These are phyloP conservation scores for Dipodomys merriami DNA, from an alignment of 2,113 vertebrate genomes.

Conservation along the genomic window DNA sequence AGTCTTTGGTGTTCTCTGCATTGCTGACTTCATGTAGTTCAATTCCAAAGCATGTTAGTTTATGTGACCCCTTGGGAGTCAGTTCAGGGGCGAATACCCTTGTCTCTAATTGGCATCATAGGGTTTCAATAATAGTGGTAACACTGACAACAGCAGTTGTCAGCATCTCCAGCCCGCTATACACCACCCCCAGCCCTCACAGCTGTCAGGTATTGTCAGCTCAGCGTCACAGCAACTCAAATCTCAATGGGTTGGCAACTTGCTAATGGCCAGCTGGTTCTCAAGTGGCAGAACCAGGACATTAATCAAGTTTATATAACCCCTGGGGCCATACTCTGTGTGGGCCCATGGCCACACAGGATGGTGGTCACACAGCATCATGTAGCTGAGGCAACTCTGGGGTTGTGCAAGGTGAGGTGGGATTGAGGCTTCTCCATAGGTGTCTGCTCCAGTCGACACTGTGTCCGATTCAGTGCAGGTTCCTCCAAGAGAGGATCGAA, in stretches of 20 bases:
- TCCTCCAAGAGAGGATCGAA: not conserved
- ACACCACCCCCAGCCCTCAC: not conserved
- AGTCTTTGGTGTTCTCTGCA: too few species aligned
- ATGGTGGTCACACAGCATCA: fast-evolving
- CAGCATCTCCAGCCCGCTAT: not conserved
- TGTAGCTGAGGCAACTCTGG: not conserved
- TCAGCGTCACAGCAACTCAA: not conserved
- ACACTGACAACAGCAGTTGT: not conserved
- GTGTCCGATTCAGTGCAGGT: not conserved
- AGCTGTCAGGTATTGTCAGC: too few species aligned
- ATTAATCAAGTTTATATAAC: not conserved
- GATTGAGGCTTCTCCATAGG: not conserved
- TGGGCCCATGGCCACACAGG: not conserved
- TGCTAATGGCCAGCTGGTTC: not conserved
- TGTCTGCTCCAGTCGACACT: not conserved
- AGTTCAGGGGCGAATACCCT: not conserved
- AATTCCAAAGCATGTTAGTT: not conserved
- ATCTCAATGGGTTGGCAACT: not conserved
- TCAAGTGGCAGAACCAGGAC: not conserved
- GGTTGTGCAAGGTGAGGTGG: fast-evolving
- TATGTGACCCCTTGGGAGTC: not conserved
- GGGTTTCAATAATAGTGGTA: not conserved
- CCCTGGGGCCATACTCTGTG: not conserved
- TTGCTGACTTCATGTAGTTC: not conserved
- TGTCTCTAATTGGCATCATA: not conserved